Evolutionary conservation across 2,113 vertebrate genomes (phyloP).

Genomic region (Apaloderma vittatum): DNA sequence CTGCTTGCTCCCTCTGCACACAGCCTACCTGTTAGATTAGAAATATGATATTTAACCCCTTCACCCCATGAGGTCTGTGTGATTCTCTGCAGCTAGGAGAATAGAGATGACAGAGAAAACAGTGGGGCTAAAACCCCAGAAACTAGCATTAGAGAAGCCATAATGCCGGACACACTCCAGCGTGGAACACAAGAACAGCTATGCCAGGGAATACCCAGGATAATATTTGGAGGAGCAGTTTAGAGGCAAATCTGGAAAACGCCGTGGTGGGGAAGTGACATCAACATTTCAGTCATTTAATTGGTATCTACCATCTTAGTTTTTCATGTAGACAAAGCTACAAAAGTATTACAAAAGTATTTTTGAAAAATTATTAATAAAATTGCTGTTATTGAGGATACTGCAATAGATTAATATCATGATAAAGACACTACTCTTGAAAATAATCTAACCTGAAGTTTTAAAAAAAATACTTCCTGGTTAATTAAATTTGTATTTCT

Average conservation of each 20-base stretch:
- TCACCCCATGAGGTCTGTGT: not conserved
- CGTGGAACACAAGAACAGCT: not conserved
- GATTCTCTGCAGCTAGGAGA: not conserved
- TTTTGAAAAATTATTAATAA: not conserved
- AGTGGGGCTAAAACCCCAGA: not conserved
- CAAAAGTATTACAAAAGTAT: not conserved
- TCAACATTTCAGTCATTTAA: not conserved
- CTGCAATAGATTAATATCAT: not conserved
- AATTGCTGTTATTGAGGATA: not conserved
- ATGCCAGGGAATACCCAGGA: not conserved
- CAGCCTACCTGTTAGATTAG: not conserved
- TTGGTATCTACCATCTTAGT: not conserved
- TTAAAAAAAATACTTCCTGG: not conserved
- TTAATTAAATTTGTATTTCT: not conserved
- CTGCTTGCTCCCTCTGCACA: not conserved
- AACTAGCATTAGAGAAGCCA: not conserved
- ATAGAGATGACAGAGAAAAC: not conserved
- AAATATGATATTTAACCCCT: not conserved
- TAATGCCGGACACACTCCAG: not conserved
- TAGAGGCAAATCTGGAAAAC: not conserved
- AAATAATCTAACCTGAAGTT: not conserved
- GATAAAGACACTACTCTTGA: not conserved
- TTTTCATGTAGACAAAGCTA: not conserved
- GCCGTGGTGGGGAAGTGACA: not conserved
- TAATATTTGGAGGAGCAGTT: not conserved